phyloP scores from a whole-genome alignment of 1,140 invertebrate genomes.

The Harlomillsia oculata region DNA sequence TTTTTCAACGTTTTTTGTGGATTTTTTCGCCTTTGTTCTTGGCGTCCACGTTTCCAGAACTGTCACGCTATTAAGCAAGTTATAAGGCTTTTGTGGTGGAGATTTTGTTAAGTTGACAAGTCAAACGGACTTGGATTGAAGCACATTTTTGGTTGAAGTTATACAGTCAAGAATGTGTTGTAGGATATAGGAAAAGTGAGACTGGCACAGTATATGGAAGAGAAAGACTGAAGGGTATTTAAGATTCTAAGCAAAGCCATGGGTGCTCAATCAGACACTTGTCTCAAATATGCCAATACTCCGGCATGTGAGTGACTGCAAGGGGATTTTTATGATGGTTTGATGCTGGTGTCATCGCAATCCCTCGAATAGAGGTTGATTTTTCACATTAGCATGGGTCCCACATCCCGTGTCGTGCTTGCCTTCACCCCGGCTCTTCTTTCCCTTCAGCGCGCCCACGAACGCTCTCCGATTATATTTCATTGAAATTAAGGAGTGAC shows the following conservation, averaged over 20 bases:
- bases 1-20: no score
- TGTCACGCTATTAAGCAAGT: no score
- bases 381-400: constrained; percentile 35
- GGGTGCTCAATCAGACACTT: constrained; percentile 30
- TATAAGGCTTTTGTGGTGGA: no score
- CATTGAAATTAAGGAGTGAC: constrained; percentile 38
- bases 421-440: constrained; percentile 10
- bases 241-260: constrained; percentile 22
- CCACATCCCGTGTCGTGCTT: constrained; percentile 24
- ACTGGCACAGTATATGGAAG: background rate
- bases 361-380: constrained; percentile 28
- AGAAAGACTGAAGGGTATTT: constrained; percentile 14
- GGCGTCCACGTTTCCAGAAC: no score
- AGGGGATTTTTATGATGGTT: constrained; percentile 22
- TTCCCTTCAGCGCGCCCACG: constrained; percentile 25
- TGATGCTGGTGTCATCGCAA: constrained; percentile 32
- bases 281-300: constrained; percentile 25
- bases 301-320: constrained; percentile 10
- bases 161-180: no score
- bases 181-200: background rate
- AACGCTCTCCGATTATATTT: constrained; percentile 34
- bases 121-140: no score
- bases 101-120: no score
- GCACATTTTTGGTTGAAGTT: no score
- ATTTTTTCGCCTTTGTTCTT: no score